These are phyloP conservation scores for Xyrichtys novacula DNA, from an alignment of 2,797 vertebrate genomes.

Conservation along the genomic window DNA sequence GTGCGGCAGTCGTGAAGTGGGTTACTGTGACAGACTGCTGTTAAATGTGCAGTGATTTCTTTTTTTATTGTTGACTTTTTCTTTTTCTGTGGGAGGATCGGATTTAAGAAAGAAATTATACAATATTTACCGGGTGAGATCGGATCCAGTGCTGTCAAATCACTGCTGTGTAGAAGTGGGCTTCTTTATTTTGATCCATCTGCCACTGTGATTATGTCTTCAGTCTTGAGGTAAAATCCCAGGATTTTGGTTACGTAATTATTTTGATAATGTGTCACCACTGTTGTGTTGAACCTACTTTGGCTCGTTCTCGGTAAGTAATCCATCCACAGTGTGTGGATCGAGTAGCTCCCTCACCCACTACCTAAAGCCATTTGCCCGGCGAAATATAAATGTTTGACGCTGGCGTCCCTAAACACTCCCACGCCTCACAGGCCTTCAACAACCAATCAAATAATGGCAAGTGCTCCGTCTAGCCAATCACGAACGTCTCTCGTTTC, in stretches of 20 bases:
- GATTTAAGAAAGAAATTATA: neutral
- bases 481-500: neutral
- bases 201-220: conserved; percentile 20
- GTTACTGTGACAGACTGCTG: conserved; percentile 44
- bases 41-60: neutral
- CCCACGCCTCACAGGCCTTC: conserved; percentile 31
- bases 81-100: neutral
- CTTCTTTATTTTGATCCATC: conserved; percentile 45
- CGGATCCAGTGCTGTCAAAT: conserved; percentile 34
- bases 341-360: conserved; percentile 9
- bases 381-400: conserved; percentile 45
- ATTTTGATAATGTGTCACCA: neutral
- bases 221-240: conserved; percentile 30
- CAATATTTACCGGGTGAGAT: conserved; percentile 58
- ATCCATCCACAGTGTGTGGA: conserved; percentile 5
- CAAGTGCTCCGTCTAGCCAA: conserved; percentile 40
- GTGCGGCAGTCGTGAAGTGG: conserved; percentile 45
- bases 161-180: conserved; percentile 18
- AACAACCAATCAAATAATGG: conserved; percentile 57
- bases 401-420: conserved; percentile 36
- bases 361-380: conserved; percentile 25
- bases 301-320: neutral
- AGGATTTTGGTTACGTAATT: conserved; percentile 41
- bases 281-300: conserved; percentile 1
- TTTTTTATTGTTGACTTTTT: neutral